Conservation (phyloP, 37 sponge, comb jelly and placozoan species). For the Halisarca cf. caerulea region DNA sequence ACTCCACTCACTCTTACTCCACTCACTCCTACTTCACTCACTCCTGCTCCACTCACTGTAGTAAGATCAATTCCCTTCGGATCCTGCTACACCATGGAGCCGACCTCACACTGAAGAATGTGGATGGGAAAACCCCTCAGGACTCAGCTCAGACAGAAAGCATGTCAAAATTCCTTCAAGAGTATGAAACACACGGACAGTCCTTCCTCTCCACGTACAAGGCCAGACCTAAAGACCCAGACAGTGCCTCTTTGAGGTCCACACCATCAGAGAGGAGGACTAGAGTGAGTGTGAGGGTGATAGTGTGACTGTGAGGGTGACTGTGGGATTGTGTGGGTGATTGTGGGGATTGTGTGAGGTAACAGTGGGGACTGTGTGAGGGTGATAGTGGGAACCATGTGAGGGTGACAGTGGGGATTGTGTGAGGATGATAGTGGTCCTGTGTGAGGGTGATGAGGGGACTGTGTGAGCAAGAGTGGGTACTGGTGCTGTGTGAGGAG, state of each 20-base stretch:
- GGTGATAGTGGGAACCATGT: not conserved
- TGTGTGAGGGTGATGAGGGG: no score
- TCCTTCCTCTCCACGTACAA: slow-evolving; percentile 30
- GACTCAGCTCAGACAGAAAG: slow-evolving; percentile 45
- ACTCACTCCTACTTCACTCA: not conserved
- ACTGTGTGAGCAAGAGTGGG: no score
- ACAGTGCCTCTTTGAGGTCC: not conserved
- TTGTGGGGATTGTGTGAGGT: not conserved
- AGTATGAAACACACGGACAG: slow-evolving; percentile 45
- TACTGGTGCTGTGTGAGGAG: no score
- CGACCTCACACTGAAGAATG: slow-evolving; percentile 50
- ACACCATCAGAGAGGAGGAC: not conserved
- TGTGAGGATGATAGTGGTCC: no score
- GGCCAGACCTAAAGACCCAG: not conserved
- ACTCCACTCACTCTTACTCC: not conserved
- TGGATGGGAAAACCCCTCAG: slow-evolving; percentile 62
- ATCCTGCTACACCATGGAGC: slow-evolving; percentile 75
- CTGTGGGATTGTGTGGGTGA: not conserved
- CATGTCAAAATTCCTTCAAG: slow-evolving; percentile 37
- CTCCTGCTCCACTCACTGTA: not conserved
- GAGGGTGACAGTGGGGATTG: no score
- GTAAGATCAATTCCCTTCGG: slow-evolving; percentile 39
- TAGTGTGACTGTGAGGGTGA: slow-evolving; percentile 3
- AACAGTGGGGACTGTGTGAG: not conserved
- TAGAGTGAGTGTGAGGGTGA: not conserved